phyloP scores from a whole-genome alignment of 2,888 invertebrate genomes.

The Sclerodermus sp. region DNA sequence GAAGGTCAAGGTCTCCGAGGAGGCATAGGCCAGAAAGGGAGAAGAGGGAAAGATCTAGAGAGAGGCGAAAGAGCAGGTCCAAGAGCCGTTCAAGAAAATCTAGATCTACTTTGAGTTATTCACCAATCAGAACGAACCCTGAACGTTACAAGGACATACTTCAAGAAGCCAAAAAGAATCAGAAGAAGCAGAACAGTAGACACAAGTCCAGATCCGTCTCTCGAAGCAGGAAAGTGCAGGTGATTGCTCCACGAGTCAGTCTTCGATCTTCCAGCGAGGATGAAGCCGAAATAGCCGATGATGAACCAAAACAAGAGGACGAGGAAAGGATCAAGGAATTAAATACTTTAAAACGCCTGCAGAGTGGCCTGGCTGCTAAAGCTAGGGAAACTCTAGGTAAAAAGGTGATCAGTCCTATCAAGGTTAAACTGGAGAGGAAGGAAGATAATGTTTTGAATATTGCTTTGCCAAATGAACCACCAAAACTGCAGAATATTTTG shows the following conservation, averaged over 20 bases:
- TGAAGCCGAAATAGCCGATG: constrained; percentile 61
- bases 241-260: constrained; percentile 50
- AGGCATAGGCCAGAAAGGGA: constrained; percentile 19
- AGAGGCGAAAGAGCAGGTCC: constrained; percentile 35
- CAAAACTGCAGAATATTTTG: constrained; percentile 22
- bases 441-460: constrained; percentile 38
- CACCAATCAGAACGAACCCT: constrained; percentile 69
- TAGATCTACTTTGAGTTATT: constrained; percentile 65
- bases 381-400: constrained; percentile 71
- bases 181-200: constrained; percentile 62
- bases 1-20: constrained; percentile 37
- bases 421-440: constrained; percentile 42
- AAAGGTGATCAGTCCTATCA: constrained; percentile 55
- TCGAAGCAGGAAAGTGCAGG: constrained; percentile 33
- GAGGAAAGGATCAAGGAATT: constrained; percentile 70
- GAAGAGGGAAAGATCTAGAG: constrained; percentile 32
- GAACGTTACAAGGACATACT: constrained; percentile 71
- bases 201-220: constrained; percentile 44
- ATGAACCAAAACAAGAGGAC: constrained; percentile 61
- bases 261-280: constrained; percentile 54
- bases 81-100: constrained; percentile 57
- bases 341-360: constrained; percentile 67
- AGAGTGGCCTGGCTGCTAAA: constrained; percentile 69
- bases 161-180: constrained; percentile 62
- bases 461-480: constrained; percentile 52